Evolutionary conservation across 2,113 vertebrate species (phyloP).

Genomic region (Clarias magur): DNA sequence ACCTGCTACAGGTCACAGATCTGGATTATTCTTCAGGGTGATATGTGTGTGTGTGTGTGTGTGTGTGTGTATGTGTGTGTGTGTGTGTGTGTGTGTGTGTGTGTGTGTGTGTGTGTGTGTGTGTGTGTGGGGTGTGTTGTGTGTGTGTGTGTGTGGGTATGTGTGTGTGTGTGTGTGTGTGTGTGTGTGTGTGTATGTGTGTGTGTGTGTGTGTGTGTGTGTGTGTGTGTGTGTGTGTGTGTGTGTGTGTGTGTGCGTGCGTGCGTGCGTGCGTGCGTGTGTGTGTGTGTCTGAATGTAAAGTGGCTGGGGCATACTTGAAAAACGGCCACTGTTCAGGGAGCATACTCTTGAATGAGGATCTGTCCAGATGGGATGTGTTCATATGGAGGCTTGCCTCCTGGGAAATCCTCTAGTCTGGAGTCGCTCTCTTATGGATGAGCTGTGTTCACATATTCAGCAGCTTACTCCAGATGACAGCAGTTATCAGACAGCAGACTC

Average conservation of each 20-base stretch:
- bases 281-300: slow-evolving; percentile 34
- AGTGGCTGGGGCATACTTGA: slow-evolving; percentile 20
- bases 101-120: no score
- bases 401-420: slow-evolving; percentile 6
- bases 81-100: not conserved
- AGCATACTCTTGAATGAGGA: not conserved
- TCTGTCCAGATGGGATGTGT: not conserved
- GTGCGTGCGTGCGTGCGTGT: not conserved
- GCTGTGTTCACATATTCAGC: slow-evolving; percentile 32
- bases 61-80: no score
- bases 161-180: not conserved
- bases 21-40: slow-evolving; percentile 9
- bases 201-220: no score
- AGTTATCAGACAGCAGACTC: not conserved
- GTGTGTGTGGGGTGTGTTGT: no score
- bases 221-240: no score
- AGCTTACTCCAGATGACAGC: slow-evolving; percentile 8
- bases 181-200: no score
- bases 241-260: no score
- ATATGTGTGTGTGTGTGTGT: not conserved
- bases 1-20: slow-evolving; percentile 16
- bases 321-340: slow-evolving; percentile 15
- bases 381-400: not conserved
- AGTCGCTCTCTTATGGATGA: slow-evolving; percentile 18
- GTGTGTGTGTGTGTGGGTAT: no score